These are phyloP conservation scores for Romanogobio albipinnatus DNA, from an alignment of 2,113 vertebrate species.

Conservation along the genomic window DNA sequence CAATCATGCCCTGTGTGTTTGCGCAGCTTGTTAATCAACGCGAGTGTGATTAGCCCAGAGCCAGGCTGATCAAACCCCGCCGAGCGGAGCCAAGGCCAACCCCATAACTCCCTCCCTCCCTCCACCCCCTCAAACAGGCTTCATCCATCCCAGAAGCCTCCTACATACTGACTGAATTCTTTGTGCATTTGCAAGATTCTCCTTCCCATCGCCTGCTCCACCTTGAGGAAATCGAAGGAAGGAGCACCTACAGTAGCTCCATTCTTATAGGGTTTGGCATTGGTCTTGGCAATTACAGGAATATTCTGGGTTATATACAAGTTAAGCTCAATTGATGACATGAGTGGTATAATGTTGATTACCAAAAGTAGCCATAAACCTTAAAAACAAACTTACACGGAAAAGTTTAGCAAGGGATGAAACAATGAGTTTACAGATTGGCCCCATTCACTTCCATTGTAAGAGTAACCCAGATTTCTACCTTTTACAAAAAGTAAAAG, in stretches of 20 bases:
- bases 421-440: no score
- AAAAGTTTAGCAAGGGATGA: no score
- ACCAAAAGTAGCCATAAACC: no score
- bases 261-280: neutral
- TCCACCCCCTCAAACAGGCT: neutral
- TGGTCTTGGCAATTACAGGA: neutral
- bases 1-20: constrained; percentile 63
- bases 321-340: neutral
- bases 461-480: no score
- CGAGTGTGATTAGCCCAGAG: constrained; percentile 61
- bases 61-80: constrained; percentile 58
- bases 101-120: constrained; percentile 12
- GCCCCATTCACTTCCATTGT: no score
- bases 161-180: constrained; percentile 9
- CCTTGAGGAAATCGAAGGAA: constrained; percentile 33
- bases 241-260: neutral
- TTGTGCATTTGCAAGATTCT: constrained; percentile 13
- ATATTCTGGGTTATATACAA: neutral
- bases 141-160: constrained; percentile 33
- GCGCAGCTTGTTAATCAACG: constrained; percentile 67
- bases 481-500: no score
- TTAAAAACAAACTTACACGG: no score
- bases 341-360: neutral
- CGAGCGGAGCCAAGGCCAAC: constrained; percentile 52
- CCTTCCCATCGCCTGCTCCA: constrained; percentile 24